A percentile compares a stretch with the other conserved stretches of the same genome.
These are phyloP conservation scores for Brachionus rotundiformis DNA, from an alignment of 1,140 invertebrate species.

Conservation along the genomic window DNA sequence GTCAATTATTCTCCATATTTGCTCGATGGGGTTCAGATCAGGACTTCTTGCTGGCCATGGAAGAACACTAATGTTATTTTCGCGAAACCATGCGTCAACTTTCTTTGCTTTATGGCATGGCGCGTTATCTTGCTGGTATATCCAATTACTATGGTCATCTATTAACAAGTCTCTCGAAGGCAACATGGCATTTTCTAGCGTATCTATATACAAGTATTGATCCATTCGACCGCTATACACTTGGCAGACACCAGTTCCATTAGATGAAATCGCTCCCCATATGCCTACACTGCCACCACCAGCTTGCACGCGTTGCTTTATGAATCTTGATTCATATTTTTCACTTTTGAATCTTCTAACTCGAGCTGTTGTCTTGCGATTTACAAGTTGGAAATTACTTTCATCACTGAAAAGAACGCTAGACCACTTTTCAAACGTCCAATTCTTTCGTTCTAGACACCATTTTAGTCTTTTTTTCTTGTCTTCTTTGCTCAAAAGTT, in stretches of 20 bases:
- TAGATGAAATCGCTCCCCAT: neutral
- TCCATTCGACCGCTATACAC: neutral
- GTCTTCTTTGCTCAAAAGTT: neutral
- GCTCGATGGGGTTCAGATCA: constrained; percentile 56
- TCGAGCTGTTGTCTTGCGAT: neutral
- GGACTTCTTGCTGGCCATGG: constrained; percentile 54
- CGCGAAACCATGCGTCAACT: constrained; percentile 52
- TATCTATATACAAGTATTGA: neutral
- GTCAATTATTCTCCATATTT: constrained; percentile 54
- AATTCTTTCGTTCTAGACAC: neutral
- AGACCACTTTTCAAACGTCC: constrained; percentile 1
- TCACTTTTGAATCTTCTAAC: neutral
- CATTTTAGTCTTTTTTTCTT: too few species aligned
- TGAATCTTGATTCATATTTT: neutral
- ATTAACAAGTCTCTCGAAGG: constrained; percentile 4
- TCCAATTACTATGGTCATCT: neutral
- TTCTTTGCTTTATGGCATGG: constrained; percentile 53
- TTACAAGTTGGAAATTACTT: constrained; percentile 5
- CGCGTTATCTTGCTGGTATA: constrained; percentile 54
- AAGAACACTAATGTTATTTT: constrained; percentile 53
- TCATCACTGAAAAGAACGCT: neutral
- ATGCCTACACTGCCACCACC: neutral
- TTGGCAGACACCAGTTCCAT: neutral
- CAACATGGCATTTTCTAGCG: neutral
- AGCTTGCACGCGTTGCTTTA: neutral